A percentile compares a stretch with the other conserved stretches of the same genome.
Evolutionary conservation across 2,113 vertebrate species (phyloP).

Genomic region (Pyrgilauda ruficollis): DNA sequence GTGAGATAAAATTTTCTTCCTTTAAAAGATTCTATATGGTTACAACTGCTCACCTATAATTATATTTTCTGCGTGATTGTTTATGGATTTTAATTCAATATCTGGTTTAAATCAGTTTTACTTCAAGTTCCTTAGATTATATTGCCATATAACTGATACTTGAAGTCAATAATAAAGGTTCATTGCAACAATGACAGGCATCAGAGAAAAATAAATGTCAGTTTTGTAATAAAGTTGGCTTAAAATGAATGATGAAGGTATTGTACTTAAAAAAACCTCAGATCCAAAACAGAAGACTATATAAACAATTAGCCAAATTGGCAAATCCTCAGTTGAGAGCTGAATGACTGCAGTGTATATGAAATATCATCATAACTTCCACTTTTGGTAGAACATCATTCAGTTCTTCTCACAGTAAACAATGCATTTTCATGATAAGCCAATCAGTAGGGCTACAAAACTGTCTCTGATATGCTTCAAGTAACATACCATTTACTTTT

Average conservation of each 20-base stretch:
- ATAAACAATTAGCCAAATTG: not conserved
- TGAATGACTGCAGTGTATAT: not conserved
- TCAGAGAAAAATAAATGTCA: not conserved
- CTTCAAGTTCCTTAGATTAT: not conserved
- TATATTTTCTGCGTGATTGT: not conserved
- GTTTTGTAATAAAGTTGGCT: not conserved
- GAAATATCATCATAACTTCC: not conserved
- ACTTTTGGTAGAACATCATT: not conserved
- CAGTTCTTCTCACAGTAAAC: not conserved
- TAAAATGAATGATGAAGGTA: not conserved
- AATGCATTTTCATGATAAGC: not conserved
- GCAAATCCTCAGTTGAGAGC: not conserved
- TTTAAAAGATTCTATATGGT: not conserved
- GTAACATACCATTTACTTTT: not conserved
- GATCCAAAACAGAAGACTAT: not conserved
- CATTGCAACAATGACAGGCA: not conserved
- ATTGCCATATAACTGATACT: not conserved
- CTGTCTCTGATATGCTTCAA: not conserved
- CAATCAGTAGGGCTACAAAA: not conserved
- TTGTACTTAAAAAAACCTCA: not conserved
- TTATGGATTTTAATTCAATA: not conserved
- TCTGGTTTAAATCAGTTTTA: not conserved
- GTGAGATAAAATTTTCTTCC: not conserved
- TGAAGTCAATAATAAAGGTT: not conserved
- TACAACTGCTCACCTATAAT: not conserved